phyloP scores from a whole-genome alignment of 2,113 vertebrate species.

The Monarcha castaneiventris region DNA sequence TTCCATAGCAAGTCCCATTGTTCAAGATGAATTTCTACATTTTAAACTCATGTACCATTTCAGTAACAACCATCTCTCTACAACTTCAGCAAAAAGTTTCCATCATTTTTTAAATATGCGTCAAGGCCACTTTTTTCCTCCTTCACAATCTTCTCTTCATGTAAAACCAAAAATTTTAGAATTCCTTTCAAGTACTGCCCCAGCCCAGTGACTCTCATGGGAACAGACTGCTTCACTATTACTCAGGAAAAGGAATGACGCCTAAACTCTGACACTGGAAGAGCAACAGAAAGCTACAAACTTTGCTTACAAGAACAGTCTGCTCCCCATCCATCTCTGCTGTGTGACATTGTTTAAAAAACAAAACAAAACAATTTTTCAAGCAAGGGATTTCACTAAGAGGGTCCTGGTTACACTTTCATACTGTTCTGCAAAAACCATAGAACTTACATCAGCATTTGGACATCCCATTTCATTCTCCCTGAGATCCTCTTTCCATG shows the following conservation, averaged over 20 bases:
- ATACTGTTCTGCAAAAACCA: background rate
- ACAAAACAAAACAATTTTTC: background rate
- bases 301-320: background rate
- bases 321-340: background rate
- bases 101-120: background rate
- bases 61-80: background rate
- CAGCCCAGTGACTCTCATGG: background rate
- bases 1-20: background rate
- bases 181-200: slow-evolving; percentile 8
- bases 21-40: background rate
- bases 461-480: background rate
- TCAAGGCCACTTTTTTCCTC: background rate
- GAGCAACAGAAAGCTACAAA: background rate
- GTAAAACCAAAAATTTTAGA: background rate
- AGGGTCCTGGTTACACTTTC: background rate
- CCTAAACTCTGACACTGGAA: background rate
- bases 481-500: background rate
- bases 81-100: background rate
- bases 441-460: background rate
- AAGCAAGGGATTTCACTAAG: background rate
- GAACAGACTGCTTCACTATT: background rate
- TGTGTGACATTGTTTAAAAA: background rate
- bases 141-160: background rate
- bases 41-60: background rate
- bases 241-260: background rate